Conservation (phyloP, 2,113 vertebrate species). For the Hemiscyllium ocellatum region DNA sequence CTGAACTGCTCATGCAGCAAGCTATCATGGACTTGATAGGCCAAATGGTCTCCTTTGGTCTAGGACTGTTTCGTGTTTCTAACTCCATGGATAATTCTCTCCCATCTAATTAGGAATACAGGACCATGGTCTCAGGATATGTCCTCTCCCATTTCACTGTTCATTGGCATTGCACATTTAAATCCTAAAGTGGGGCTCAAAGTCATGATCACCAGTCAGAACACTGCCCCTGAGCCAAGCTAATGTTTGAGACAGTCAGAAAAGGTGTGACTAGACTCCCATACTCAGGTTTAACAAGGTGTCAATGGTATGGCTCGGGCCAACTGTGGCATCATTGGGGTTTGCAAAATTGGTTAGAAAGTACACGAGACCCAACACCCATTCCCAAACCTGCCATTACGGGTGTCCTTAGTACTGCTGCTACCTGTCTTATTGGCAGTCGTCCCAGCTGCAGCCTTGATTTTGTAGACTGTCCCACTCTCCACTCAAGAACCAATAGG, state of each 20-base stretch:
- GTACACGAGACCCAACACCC: neutral
- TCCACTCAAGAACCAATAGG: too few species aligned
- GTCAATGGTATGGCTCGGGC: neutral
- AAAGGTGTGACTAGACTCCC: neutral
- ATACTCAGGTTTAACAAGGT: neutral
- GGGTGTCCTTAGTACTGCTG: too few species aligned
- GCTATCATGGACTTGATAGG: neutral
- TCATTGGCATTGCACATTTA: neutral
- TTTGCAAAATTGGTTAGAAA: neutral
- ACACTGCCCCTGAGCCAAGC: neutral
- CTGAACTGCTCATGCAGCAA: neutral
- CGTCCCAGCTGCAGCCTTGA: neutral
- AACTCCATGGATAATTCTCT: neutral
- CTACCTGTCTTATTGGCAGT: neutral
- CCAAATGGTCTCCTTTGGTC: neutral
- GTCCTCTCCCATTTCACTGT: neutral
- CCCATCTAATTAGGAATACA: neutral
- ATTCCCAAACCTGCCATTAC: neutral
- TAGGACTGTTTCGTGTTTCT: neutral
- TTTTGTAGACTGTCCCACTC: neutral
- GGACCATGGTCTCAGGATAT: neutral
- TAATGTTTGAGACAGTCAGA: neutral
- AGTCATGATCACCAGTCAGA: neutral
- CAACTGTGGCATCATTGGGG: neutral
- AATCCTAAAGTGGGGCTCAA: neutral